These are phyloP conservation scores for Agrotis segetum DNA, from an alignment of 2,888 invertebrate species.

Conservation along the genomic window DNA sequence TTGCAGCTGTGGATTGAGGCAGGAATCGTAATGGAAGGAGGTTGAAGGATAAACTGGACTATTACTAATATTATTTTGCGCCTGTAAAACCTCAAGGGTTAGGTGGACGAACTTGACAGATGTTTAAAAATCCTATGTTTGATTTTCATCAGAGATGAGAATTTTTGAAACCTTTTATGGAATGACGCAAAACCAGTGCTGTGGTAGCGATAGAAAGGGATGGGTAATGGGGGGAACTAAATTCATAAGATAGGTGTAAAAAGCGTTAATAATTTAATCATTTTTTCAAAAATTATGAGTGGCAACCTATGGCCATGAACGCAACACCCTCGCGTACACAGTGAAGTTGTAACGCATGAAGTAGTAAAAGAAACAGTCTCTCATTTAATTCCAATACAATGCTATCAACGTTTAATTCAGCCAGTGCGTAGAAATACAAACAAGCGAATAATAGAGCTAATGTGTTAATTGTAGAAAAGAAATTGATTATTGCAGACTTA, in stretches of 20 bases:
- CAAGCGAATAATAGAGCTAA: constrained; percentile 3
- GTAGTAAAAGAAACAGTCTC: too few species aligned
- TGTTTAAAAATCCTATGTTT: not conserved
- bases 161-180: too few species aligned
- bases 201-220: not conserved
- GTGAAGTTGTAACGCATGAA: too few species aligned
- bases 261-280: too few species aligned
- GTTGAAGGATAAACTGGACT: not conserved
- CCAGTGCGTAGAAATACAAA: constrained; percentile 12
- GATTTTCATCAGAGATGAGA: too few species aligned
- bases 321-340: too few species aligned
- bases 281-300: too few species aligned
- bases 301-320: too few species aligned
- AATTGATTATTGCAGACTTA: constrained; percentile 30
- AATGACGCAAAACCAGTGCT: not conserved
- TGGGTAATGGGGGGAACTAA: not conserved
- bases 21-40: not conserved
- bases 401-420: not conserved
- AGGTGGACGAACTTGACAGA: not conserved
- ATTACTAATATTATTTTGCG: not conserved
- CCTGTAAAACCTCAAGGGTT: too few species aligned
- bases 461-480: constrained; percentile 19
- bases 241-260: not conserved
- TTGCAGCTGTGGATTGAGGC: not conserved
- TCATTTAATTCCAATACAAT: too few species aligned